Percentiles rank a stretch among this genome's conserved stretches.
Conservation (phyloP, 2,888 invertebrate genomes). For the Acanthopleura granulata region DNA sequence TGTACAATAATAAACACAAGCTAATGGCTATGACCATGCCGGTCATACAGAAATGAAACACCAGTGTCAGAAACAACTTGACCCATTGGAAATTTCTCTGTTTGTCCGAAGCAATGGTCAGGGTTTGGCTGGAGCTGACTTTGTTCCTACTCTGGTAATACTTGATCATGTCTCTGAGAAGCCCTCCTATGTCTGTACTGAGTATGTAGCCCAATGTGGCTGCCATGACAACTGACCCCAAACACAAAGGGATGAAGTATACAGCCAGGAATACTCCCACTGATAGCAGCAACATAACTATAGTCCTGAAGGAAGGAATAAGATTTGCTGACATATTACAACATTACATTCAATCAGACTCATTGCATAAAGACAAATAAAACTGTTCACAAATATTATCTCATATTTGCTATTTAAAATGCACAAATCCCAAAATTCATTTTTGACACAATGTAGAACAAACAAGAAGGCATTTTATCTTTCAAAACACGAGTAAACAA, state of each 20-base stretch:
- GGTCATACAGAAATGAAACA: slow-evolving; percentile 58
- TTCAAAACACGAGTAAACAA: too few species aligned
- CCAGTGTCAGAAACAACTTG: slow-evolving; percentile 49
- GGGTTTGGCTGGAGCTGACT: slow-evolving; percentile 34
- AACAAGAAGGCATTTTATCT: too few species aligned
- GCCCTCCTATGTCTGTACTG: slow-evolving; percentile 57
- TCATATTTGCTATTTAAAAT: too few species aligned
- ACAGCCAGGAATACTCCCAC: slow-evolving; percentile 51
- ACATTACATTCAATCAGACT: background rate
- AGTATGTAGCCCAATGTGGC: slow-evolving; percentile 60
- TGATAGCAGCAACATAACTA: slow-evolving; percentile 50
- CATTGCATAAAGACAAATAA: too few species aligned
- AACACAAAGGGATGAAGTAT: slow-evolving; percentile 48
- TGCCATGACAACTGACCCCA: slow-evolving; percentile 53
- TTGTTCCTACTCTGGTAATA: slow-evolving; percentile 40
- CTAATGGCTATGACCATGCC: slow-evolving; percentile 45
- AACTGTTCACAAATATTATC: too few species aligned
- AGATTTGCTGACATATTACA: background rate
- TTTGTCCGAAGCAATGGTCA: slow-evolving; percentile 22
- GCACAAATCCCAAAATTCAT: too few species aligned
- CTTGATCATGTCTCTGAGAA: slow-evolving; percentile 47
- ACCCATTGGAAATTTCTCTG: slow-evolving; percentile 53
- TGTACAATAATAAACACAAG: slow-evolving; percentile 45
- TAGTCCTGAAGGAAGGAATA: slow-evolving; percentile 44
- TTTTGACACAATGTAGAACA: too few species aligned